Evolutionary conservation across 1,140 invertebrate genomes (phyloP).

Genomic region (Forficula auricularia): DNA sequence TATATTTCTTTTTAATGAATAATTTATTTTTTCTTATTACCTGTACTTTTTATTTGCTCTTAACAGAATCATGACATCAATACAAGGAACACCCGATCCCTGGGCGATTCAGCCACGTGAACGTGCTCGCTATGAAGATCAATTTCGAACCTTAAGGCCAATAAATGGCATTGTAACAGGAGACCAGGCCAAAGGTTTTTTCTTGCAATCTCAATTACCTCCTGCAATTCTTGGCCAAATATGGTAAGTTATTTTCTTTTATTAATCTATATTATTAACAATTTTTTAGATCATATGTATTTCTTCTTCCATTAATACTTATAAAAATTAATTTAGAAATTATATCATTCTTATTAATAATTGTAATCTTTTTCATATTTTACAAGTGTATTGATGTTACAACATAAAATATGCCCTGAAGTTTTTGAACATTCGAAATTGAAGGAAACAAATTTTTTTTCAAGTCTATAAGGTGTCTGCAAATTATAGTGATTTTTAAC

Average conservation of each 20-base stretch:
- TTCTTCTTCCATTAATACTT: constrained; percentile 1
- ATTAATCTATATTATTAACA: constrained; percentile 1
- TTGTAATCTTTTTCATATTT: too few relatives aligned
- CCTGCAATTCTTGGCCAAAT: constrained; percentile 78
- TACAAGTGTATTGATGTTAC: too few relatives aligned
- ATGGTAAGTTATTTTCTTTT: constrained; percentile 66
- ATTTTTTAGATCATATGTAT: background rate
- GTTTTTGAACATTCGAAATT: too few relatives aligned
- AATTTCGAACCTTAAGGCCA: constrained; percentile 76
- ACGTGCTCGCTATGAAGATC: constrained; percentile 71
- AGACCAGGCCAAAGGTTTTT: constrained; percentile 85
- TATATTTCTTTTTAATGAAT: too few relatives aligned
- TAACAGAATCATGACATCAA: too few relatives aligned
- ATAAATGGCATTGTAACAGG: constrained; percentile 77
- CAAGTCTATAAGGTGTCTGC: too few relatives aligned
- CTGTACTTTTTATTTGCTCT: too few relatives aligned
- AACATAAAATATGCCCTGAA: too few relatives aligned
- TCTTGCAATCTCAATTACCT: constrained; percentile 81
- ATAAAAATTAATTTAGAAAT: background rate
- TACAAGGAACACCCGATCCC: constrained; percentile 41
- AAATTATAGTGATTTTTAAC: too few relatives aligned
- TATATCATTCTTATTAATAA: too few relatives aligned
- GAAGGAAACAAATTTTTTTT: too few relatives aligned
- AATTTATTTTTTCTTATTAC: too few relatives aligned
- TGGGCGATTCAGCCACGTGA: constrained; percentile 79